Conservation (phyloP, 2,113 vertebrate species). For the Neotoma lepida region DNA sequence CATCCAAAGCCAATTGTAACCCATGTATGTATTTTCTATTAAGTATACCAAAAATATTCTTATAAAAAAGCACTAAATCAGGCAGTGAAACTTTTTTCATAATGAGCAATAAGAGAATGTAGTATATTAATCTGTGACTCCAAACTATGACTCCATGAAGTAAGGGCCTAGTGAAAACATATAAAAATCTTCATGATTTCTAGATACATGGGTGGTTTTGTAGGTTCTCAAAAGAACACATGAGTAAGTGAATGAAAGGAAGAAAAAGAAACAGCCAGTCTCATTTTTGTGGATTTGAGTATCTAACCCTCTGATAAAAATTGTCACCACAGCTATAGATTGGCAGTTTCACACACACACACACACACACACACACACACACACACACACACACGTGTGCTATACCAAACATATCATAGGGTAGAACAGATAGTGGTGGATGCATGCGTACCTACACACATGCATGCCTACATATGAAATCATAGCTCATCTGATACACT, state of each 20-base stretch:
- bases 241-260: too few species aligned
- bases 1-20: constrained; percentile 69
- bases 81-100: neutral
- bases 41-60: constrained; percentile 52
- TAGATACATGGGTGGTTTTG: neutral
- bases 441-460: neutral
- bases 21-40: constrained; percentile 69
- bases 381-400: neutral
- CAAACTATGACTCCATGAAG: neutral
- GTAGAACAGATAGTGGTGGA: neutral
- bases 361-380: neutral
- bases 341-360: neutral
- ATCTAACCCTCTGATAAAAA: constrained; percentile 19
- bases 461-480: neutral
- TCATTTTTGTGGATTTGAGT: neutral
- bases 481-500: neutral
- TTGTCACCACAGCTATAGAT: neutral
- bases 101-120: neutral
- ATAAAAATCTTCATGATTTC: neutral
- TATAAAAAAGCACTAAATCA: constrained; percentile 15
- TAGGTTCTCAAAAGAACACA: neutral
- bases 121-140: neutral
- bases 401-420: neutral
- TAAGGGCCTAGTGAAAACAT: neutral
- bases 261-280: neutral